A percentile compares a stretch with the other conserved stretches of the same genome.
phyloP scores from a whole-genome alignment of 64 coral and sea anemone species.

The Montipora capricornis region DNA sequence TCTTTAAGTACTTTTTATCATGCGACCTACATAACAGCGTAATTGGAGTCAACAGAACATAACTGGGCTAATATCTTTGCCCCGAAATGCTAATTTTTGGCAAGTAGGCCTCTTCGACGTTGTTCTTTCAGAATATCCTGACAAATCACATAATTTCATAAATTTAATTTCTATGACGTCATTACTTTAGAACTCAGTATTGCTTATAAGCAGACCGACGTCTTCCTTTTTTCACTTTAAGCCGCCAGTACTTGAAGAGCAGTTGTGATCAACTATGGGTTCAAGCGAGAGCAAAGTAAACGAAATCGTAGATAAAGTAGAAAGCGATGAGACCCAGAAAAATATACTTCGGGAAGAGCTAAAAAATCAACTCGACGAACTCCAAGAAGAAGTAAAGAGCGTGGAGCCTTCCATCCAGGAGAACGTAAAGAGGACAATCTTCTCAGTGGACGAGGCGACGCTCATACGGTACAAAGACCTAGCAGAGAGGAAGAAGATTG shows the following conservation, averaged over 20 bases:
- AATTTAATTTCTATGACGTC: too few species aligned
- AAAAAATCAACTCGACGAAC: background rate
- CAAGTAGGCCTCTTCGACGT: too few species aligned
- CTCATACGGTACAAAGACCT: background rate
- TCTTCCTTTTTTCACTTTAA: background rate
- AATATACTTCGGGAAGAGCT: background rate
- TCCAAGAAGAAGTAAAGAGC: background rate
- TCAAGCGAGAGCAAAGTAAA: background rate
- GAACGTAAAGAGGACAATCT: background rate
- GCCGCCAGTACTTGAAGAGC: background rate
- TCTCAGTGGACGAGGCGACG: background rate
- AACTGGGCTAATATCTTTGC: background rate
- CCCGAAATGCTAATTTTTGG: too few species aligned
- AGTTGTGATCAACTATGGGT: background rate
- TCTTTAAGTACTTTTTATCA: background rate
- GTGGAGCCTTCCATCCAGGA: background rate
- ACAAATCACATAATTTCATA: too few species aligned
- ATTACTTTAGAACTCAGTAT: too few species aligned
- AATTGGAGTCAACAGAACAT: background rate
- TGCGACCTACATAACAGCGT: background rate
- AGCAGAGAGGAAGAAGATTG: background rate
- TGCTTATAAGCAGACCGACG: too few species aligned
- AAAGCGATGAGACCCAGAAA: constrained; percentile 29
- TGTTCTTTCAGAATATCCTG: too few species aligned
- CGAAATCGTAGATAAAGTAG: background rate